Base-by-base conservation (phyloP, 2,113 vertebrate genomes). In the Narcine bancroftii region DNA sequence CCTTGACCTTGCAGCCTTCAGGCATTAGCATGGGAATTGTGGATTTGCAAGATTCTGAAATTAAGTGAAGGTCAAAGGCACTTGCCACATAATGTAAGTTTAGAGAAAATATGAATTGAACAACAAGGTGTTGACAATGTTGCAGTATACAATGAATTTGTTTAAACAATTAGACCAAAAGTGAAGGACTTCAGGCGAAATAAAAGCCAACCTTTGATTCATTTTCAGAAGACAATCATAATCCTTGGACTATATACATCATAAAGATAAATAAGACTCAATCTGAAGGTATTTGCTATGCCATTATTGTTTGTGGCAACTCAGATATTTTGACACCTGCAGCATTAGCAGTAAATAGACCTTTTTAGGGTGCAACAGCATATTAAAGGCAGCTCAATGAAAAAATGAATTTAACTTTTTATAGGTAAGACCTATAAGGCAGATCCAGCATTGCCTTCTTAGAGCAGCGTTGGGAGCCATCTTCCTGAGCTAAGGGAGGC, bases 211-310 rank as follows among this genome's bases (percentile, higher is more conserved):
- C n/a, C 83, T 24, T 89, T 89, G 63, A 65, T 65, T 42, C 9
- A 39, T 42, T 83, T 11, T 91, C 89, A 91, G 89, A 69, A 69
- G 29, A 9, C 17, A 33, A 87, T 60, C 53, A 63, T 60, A 83
- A 36, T 87, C 81, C n/a, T 60, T 66, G 63, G 60, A 91, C 71
- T 91, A 47, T 91, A 91, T 91, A 39, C 26, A 60, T 69, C 60
- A 69, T 45, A 33, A 47, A 69, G 26, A 91, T 21, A 45, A 75
- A 89, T 42, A 42, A 65, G 21, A 7, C 42, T 24, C 2, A 29
- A 36, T 19, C 89, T 91, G 63, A 15, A 71, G 65, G 89, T 69
- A 91, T 45, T 89, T 65, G 24, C 17, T 65, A 66, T 42, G n/a
- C 60, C 66, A 26, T 91, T 42, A 69, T n/a, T 69, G 39, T 91